phyloP scores from a whole-genome alignment of 2,888 invertebrate species.

The Macroteleia sp. region DNA sequence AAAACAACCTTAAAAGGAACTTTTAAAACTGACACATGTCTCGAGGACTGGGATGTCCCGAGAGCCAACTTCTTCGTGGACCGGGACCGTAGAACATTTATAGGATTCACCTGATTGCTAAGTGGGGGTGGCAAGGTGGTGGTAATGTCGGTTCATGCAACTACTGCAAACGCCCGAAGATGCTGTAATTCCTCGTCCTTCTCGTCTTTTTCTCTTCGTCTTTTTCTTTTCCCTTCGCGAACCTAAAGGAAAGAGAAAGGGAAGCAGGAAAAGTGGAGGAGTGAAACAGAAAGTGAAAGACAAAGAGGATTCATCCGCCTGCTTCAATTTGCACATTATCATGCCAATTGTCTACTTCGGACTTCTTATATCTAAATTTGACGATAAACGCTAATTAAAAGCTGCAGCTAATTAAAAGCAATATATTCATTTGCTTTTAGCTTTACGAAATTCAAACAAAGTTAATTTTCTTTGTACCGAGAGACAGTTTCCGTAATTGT shows the following conservation, averaged over 20 bases:
- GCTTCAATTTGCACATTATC: constrained; percentile 14
- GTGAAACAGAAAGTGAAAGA: constrained; percentile 63
- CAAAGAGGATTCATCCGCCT: constrained; percentile 31
- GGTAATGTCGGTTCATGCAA: constrained; percentile 76
- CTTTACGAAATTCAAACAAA: too few relatives aligned
- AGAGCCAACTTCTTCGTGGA: constrained; percentile 75
- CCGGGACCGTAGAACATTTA: constrained; percentile 80
- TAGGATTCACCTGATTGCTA: constrained; percentile 81
- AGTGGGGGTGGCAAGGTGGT: constrained; percentile 61
- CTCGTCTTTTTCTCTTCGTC: constrained; percentile 28
- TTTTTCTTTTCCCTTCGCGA: constrained; percentile 48
- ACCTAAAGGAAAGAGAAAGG: constrained; percentile 47
- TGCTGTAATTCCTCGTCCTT: constrained; percentile 75
- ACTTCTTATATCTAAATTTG: too few relatives aligned
- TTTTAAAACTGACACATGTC: constrained; percentile 77
- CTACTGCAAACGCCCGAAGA: constrained; percentile 75
- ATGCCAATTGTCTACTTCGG: constrained; percentile 11
- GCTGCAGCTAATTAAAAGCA: too few relatives aligned
- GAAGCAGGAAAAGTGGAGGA: constrained; percentile 59
- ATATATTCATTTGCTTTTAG: too few relatives aligned
- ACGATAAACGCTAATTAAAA: too few relatives aligned
- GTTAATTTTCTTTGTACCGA: too few relatives aligned
- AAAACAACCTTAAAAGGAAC: constrained; percentile 54
- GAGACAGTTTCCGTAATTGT: too few relatives aligned
- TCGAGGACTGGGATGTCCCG: constrained; percentile 77